These are phyloP conservation scores for Drosophila nigritarsus DNA, from an alignment of 2,888 invertebrate genomes.

Conservation along the genomic window DNA sequence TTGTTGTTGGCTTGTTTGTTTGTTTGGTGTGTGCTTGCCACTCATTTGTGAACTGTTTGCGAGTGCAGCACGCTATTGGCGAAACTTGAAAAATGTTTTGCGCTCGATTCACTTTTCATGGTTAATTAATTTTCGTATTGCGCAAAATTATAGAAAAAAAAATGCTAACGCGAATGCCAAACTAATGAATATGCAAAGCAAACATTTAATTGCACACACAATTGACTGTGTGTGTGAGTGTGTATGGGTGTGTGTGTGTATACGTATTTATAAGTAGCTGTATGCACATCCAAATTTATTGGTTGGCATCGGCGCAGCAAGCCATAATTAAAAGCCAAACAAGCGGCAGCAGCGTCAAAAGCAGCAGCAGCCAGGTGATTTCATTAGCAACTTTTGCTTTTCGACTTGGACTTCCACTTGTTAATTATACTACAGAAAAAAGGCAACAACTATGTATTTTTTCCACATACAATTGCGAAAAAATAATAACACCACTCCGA, in stretches of 20 bases:
- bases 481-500: neutral
- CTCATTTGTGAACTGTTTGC: slow-evolving; percentile 53
- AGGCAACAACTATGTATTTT: neutral
- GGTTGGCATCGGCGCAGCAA: slow-evolving; percentile 69
- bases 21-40: slow-evolving; percentile 22
- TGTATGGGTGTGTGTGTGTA: slow-evolving; percentile 7
- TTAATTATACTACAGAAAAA: slow-evolving; percentile 58
- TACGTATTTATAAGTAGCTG: slow-evolving; percentile 34
- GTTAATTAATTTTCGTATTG: slow-evolving; percentile 78
- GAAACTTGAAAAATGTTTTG: slow-evolving; percentile 63
- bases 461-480: neutral
- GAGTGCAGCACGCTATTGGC: slow-evolving; percentile 42
- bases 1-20: slow-evolving; percentile 9
- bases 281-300: slow-evolving; percentile 69
- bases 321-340: slow-evolving; percentile 78
- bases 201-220: slow-evolving; percentile 45
- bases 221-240: slow-evolving; percentile 1
- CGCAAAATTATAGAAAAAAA: too few species aligned
- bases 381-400: slow-evolving; percentile 60
- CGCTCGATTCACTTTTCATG: slow-evolving; percentile 79
- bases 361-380: slow-evolving; percentile 56
- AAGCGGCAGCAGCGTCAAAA: slow-evolving; percentile 51
- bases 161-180: slow-evolving; percentile 65
- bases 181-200: slow-evolving; percentile 70
- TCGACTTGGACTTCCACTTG: slow-evolving; percentile 52